Evolutionary conservation across 2,797 vertebrate species (phyloP), one percentile per base, ranked within the genome.

Genomic region (Mus spretus): DNA sequence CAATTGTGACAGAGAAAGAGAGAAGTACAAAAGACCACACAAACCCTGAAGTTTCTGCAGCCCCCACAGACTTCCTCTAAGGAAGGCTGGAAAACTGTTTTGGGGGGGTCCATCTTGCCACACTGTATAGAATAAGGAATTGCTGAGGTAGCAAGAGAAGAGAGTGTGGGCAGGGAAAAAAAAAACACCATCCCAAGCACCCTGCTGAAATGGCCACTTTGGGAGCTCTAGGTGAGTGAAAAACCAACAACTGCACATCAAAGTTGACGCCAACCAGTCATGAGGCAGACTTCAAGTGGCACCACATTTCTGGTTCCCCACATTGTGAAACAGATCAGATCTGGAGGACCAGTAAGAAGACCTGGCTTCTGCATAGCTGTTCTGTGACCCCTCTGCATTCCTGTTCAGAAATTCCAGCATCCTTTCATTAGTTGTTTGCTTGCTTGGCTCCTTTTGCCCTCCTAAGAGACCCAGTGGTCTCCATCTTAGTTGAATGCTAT

Each of bases 301-400:
- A 11, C 57, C 50, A 15, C n/a, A 0, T 63, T 37, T 83, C 11
- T 75, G 20, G 6, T 61, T 50, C 34, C 13, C 24, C 26, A 26
- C 0, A 5, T 40, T 15, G 14, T 0, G 7, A 55, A 53, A 40
- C 26, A 24, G 10, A 59, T 2, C 22, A 26, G 2, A 57, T 19
- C 19, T 31, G 20, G 28, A 72, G 34, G 34, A 24, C 31, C 34
- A 74, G 89, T 50, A 87, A 40, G 63, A 84, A 63, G 89, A 34
- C 53, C 4, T 0, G 3, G 44, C 14, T 50, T 55, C 55, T 0
- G 2, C 2, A 6, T 17, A 14, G 7, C 19, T 6, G 28, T 2
- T 78, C 57, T 26, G 12, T 3, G 34, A 4, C 28, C 17, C 17
- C 44, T 63, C 11, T 12, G 63, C 8, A 20, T 24, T 1, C 0